Base-by-base conservation (phyloP, 2,113 vertebrate species). In the Sinocyclocheilus maitianheensis region DNA sequence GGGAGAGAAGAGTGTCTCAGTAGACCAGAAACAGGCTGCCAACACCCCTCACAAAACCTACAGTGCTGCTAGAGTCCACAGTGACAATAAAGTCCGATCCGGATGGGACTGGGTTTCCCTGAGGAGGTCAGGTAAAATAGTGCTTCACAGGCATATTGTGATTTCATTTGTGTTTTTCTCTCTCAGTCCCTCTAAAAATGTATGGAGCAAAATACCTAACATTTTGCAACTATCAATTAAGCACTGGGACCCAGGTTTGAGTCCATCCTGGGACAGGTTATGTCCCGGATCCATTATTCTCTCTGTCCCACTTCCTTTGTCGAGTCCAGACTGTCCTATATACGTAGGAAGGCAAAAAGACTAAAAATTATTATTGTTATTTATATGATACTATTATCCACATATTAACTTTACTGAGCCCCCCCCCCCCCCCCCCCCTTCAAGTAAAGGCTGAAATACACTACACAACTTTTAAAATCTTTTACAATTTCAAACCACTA, bases 301-400 rank as follows among this genome's bases (percentile, higher is more conserved):
- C 69, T 71, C 34, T 71, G 69, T 71, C 69, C 69, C 34, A 71
- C 16, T 71, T 40, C 69, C 34, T 11, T 60, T 71, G 67, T 40
- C 37, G 18, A 71, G 10, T 71, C 34, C 40, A 9, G 3, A 40
- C 18, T 71, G 69, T 71, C 69, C 34, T 40, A 40, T 71, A 71
- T 71, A 43, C 40, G 40, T 43, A 71, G 20, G 20, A 60, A 60
- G 20, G 20, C 58, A 60, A 60, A 58, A 58, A 2, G 0, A 20
- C 1, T 2, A 7, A 58, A 58, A 20, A 34, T 34, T 34, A 34
- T 34, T 34, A 34, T 34, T 34, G 3, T 34, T 34, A 53, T 2
- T 40, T 10, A 40, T 22, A 40, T 20, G 4, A 71, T 40, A 4
- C 51, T 53, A 53, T 55, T 18, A 55, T 55, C 53, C 13, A 14